A percentile compares a stretch with the other conserved stretches of the same genome.
Evolutionary conservation across 2,797 vertebrate species (phyloP).

Genomic region (Melanotaenia nigrans): DNA sequence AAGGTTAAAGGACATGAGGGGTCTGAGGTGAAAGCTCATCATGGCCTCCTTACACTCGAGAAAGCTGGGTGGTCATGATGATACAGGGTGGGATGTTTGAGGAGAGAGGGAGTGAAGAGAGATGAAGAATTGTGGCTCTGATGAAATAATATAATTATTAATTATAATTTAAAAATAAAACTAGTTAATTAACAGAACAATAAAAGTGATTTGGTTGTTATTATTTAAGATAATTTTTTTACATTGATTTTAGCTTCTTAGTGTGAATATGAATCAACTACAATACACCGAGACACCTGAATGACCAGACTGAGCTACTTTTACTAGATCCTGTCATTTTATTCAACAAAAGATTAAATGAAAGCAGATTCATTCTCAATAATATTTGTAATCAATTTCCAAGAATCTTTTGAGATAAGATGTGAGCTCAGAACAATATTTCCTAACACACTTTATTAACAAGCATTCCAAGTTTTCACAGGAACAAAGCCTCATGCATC

Average conservation of each 20-base stretch:
- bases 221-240: neutral
- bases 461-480: neutral
- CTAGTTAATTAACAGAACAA: neutral
- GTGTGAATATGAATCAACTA: too few relatives aligned
- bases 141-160: neutral
- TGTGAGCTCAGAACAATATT: neutral
- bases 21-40: constrained; percentile 74
- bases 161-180: too few relatives aligned
- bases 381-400: neutral
- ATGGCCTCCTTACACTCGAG: constrained; percentile 46
- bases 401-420: neutral
- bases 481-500: neutral
- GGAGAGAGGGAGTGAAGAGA: neutral
- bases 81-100: constrained; percentile 36
- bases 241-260: neutral
- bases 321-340: neutral
- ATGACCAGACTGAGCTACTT: neutral
- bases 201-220: neutral
- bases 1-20: constrained; percentile 74
- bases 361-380: neutral
- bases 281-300: neutral
- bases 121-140: neutral
- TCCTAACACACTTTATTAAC: neutral
- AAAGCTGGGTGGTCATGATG: constrained; percentile 61
- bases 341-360: too few relatives aligned